Evolutionary conservation across 2,797 vertebrate genomes (phyloP).

Genomic region (Antennarius maculatus): DNA sequence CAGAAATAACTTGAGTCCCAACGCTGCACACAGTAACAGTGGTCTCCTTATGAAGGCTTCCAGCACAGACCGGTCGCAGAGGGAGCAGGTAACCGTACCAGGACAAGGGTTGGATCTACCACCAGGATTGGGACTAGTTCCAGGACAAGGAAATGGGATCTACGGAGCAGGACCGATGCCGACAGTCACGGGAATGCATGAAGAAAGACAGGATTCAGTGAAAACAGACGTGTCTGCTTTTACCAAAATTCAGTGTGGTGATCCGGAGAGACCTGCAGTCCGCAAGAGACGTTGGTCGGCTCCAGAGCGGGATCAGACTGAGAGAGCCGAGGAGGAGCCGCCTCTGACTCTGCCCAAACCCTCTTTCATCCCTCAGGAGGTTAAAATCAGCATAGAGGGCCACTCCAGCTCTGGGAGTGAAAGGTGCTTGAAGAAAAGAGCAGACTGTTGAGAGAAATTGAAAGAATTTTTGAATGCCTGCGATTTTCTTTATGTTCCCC

Average conservation of each 20-base stretch:
- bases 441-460: constrained; percentile 64
- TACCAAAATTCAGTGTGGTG: constrained; percentile 79
- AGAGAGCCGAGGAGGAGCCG: constrained; percentile 91
- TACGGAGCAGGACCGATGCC: constrained; percentile 57
- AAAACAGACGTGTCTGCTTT: constrained; percentile 82
- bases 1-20: constrained; percentile 56
- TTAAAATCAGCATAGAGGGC: constrained; percentile 99
- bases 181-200: constrained; percentile 83
- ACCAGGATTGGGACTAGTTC: constrained; percentile 45
- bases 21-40: constrained; percentile 71
- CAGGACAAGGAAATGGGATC: constrained; percentile 50
- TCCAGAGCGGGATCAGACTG: constrained; percentile 93
- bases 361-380: constrained; percentile 97
- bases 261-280: constrained; percentile 78
- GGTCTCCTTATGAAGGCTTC: constrained; percentile 88
- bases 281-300: constrained; percentile 99
- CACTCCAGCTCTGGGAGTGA: constrained; percentile 94
- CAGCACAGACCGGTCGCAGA: constrained; percentile 82
- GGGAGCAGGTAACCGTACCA: constrained; percentile 82
- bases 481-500: constrained; percentile 72
- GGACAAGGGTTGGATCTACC: constrained; percentile 75
- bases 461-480: constrained; percentile 72
- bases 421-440: constrained; percentile 70
- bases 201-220: constrained; percentile 85
- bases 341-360: constrained; percentile 94